These are phyloP conservation scores for Suricata suricatta DNA, from an alignment of 2,113 vertebrate species.

Conservation along the genomic window DNA sequence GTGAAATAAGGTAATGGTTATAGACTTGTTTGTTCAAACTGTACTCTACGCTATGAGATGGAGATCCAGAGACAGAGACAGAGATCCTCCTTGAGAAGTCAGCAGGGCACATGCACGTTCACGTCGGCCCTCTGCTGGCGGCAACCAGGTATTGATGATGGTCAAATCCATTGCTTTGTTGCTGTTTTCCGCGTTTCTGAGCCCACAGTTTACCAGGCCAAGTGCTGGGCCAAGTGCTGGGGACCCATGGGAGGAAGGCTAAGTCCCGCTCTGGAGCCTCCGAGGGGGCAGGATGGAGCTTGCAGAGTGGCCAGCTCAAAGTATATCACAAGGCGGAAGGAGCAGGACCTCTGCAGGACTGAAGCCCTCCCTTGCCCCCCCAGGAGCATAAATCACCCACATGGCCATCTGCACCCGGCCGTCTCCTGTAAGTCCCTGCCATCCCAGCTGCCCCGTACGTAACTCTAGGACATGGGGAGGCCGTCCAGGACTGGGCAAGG, in stretches of 20 bases:
- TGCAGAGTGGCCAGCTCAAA: neutral
- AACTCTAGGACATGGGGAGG: neutral
- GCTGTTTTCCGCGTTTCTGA: neutral
- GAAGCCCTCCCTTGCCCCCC: neutral
- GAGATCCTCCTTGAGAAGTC: too few relatives aligned
- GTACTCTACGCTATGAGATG: fast-evolving
- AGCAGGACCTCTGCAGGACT: fast-evolving
- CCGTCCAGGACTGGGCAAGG: neutral
- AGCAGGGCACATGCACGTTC: fast-evolving
- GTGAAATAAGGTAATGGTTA: neutral
- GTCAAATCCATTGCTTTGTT: fast-evolving
- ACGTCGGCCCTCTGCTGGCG: fast-evolving
- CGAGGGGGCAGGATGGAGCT: neutral
- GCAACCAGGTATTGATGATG: fast-evolving
- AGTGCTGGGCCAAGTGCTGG: neutral
- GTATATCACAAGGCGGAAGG: fast-evolving
- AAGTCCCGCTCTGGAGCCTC: neutral
- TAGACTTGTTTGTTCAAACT: neutral
- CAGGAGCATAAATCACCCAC: neutral
- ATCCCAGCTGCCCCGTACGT: fast-evolving
- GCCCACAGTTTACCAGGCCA: neutral
- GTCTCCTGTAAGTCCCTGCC: neutral
- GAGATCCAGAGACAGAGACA: neutral
- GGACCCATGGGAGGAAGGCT: neutral
- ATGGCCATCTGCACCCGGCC: fast-evolving